These are phyloP conservation scores for Perca flavescens DNA, from an alignment of 2,113 vertebrate genomes.

Conservation along the genomic window DNA sequence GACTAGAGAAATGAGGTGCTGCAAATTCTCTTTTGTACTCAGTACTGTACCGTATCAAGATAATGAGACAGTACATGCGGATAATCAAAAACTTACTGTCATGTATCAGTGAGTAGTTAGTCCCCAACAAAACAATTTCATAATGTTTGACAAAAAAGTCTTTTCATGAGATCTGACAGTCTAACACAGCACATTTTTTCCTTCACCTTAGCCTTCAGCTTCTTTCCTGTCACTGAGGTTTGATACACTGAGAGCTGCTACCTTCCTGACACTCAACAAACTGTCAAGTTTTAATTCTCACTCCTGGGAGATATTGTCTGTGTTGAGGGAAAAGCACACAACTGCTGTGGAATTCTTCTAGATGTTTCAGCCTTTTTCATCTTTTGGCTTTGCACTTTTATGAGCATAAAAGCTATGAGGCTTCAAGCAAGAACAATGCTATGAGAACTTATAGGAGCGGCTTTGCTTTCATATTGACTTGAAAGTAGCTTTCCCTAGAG, in stretches of 20 bases:
- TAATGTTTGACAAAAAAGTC: not conserved
- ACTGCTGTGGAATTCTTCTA: slow-evolving; percentile 34
- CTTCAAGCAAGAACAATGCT: slow-evolving; percentile 43
- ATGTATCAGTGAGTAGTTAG: not conserved
- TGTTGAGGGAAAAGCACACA: slow-evolving; percentile 33
- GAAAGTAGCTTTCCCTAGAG: slow-evolving; percentile 36
- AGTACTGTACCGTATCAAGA: no score
- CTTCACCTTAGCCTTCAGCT: slow-evolving; percentile 6
- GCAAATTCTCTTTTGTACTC: no score
- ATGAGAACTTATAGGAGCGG: slow-evolving; percentile 20
- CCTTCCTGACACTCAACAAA: slow-evolving; percentile 51
- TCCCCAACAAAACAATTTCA: slow-evolving; percentile 15
- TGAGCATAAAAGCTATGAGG: slow-evolving; percentile 37
- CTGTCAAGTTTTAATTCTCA: slow-evolving; percentile 58
- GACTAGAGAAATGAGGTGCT: no score
- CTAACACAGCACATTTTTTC: not conserved
- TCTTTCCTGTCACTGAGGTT: slow-evolving; percentile 16
- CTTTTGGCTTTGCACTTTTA: slow-evolving; percentile 35
- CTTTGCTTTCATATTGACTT: slow-evolving; percentile 51
- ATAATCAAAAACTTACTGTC: no score
- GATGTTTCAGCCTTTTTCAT: slow-evolving; percentile 38
- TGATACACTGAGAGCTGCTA: slow-evolving; percentile 52
- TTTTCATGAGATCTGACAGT: not conserved
- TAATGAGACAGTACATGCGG: no score
- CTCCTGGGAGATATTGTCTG: slow-evolving; percentile 38